Evolutionary conservation across 2,113 vertebrate species (phyloP).

Genomic region (Pollimyrus isidori): DNA sequence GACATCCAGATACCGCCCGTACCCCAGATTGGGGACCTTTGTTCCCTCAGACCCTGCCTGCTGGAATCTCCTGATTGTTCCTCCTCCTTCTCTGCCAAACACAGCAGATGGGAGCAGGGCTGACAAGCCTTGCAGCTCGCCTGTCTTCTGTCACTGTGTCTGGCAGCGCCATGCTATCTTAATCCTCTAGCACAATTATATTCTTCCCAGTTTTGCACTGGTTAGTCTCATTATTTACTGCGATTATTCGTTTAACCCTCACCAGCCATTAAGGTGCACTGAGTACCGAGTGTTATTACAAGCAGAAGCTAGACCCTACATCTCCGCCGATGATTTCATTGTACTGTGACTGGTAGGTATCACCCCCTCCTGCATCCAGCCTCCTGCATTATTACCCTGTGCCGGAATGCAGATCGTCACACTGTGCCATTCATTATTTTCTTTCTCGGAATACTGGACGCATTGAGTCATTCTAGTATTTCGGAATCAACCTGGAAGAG

Average conservation of each 20-base stretch:
- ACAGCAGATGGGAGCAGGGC: conserved; percentile 18
- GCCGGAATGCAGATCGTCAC: not conserved
- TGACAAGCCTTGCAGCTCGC: conserved; percentile 9
- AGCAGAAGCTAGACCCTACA: not conserved
- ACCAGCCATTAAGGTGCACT: no score
- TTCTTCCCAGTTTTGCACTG: conserved; percentile 1
- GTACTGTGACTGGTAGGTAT: not conserved
- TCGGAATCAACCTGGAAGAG: not conserved
- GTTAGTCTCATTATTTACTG: not conserved
- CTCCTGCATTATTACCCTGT: not conserved
- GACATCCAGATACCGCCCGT: not conserved
- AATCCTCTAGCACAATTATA: conserved; percentile 3
- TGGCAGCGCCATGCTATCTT: not conserved
- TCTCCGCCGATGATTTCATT: not conserved
- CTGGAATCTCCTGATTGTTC: conserved; percentile 16
- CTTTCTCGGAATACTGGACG: not conserved
- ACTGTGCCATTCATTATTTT: not conserved
- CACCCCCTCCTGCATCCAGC: not conserved
- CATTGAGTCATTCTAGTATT: not conserved
- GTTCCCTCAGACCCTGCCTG: not conserved
- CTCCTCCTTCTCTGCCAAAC: conserved; percentile 11
- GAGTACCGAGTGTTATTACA: not conserved
- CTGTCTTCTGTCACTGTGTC: conserved; percentile 13
- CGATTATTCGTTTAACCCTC: not conserved
- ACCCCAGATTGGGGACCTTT: conserved; percentile 6